A percentile compares a stretch with the other conserved stretches of the same genome.
Conservation (phyloP, 2,797 vertebrate species). For the Chelmon rostratus region DNA sequence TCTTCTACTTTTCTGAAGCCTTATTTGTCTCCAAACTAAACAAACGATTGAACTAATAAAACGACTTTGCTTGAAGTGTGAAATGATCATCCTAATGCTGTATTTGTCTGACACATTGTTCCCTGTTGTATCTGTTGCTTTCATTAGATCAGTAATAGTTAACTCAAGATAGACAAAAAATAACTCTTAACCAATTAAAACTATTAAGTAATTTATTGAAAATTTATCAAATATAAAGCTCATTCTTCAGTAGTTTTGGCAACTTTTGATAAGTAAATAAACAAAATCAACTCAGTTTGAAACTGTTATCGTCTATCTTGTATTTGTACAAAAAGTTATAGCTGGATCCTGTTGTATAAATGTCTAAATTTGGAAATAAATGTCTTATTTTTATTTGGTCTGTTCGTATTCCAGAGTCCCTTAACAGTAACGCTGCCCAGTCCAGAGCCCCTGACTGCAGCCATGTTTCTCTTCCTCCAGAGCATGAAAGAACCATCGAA, state of each 20-base stretch:
- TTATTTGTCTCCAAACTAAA: not conserved
- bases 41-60: not conserved
- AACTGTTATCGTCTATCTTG: not conserved
- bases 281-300: not conserved
- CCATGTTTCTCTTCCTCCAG: conserved; percentile 97
- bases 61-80: not conserved
- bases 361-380: not conserved
- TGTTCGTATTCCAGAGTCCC: conserved; percentile 84
- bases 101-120: not conserved
- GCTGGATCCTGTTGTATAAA: not conserved
- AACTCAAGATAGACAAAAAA: not conserved
- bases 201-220: not conserved
- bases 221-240: not conserved
- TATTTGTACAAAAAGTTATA: not conserved
- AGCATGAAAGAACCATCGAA: conserved; percentile 95
- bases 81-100: not conserved
- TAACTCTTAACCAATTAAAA: no score
- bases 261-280: not conserved
- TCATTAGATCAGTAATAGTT: not conserved
- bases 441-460: conserved; percentile 94
- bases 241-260: not conserved
- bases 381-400: conserved; percentile 8
- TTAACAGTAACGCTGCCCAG: conserved; percentile 90
- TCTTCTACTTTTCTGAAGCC: not conserved
- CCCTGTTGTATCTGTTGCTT: not conserved